These are phyloP conservation scores for Calephelis perditalis DNA, from an alignment of 2,888 invertebrate genomes.

Conservation along the genomic window DNA sequence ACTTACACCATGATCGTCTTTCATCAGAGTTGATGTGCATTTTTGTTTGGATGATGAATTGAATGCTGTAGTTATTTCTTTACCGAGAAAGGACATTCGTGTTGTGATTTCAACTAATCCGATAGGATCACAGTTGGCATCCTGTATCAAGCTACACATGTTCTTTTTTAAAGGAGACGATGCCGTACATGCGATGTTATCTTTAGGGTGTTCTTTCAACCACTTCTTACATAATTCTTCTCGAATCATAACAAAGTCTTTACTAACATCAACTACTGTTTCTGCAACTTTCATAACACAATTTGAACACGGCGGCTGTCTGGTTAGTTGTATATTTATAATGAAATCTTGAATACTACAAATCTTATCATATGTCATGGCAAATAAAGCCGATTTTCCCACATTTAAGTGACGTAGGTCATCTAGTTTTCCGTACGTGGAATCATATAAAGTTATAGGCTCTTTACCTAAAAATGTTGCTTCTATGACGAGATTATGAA, in stretches of 20 bases:
- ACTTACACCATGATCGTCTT: slow-evolving; percentile 63
- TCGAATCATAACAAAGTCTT: slow-evolving; percentile 50
- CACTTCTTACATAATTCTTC: slow-evolving; percentile 64
- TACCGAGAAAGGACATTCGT: slow-evolving; percentile 67
- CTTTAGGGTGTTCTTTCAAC: slow-evolving; percentile 55
- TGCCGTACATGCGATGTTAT: slow-evolving; percentile 61
- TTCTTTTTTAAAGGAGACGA: slow-evolving; percentile 60
- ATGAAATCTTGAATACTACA: slow-evolving; percentile 57
- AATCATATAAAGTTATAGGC: slow-evolving; percentile 60
- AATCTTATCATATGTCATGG: slow-evolving; percentile 71
- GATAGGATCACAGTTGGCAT: slow-evolving; percentile 51
- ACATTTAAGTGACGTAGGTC: slow-evolving; percentile 57
- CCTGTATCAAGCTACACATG: slow-evolving; percentile 57
- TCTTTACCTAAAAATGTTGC: slow-evolving; percentile 61
- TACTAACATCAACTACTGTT: slow-evolving; percentile 57
- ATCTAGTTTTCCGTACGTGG: slow-evolving; percentile 56
- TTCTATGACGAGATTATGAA: slow-evolving; percentile 60
- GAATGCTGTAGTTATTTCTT: slow-evolving; percentile 69
- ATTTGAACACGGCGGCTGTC: slow-evolving; percentile 62
- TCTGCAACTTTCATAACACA: slow-evolving; percentile 63
- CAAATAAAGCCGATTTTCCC: slow-evolving; percentile 65
- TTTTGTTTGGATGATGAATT: slow-evolving; percentile 50
- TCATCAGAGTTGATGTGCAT: slow-evolving; percentile 48
- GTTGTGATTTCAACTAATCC: slow-evolving; percentile 62
- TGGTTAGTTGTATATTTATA: slow-evolving; percentile 52